These are phyloP conservation scores for Solen grandis DNA, from an alignment of 1,140 invertebrate genomes.

Conservation along the genomic window DNA sequence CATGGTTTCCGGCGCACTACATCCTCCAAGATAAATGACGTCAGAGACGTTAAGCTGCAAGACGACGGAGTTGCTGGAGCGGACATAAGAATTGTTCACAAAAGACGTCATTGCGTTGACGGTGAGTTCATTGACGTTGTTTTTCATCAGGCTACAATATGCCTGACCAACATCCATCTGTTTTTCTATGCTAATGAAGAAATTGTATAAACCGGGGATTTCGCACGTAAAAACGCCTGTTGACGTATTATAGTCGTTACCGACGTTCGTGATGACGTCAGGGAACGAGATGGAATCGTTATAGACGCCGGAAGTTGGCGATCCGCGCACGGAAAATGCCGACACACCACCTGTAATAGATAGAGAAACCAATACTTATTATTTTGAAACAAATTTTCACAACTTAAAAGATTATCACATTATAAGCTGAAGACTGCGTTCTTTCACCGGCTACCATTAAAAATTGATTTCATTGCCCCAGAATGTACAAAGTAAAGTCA, in stretches of 20 bases:
- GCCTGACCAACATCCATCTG: constrained; percentile 8
- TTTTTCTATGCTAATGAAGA: constrained; percentile 41
- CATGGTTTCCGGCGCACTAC: constrained; percentile 5
- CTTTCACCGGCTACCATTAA: no score
- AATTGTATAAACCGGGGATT: constrained; percentile 26
- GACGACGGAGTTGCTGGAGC: constrained; percentile 25
- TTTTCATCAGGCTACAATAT: constrained; percentile 17
- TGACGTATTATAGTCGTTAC: constrained; percentile 19
- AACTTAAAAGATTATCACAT: no score
- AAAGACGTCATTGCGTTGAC: constrained; percentile 2
- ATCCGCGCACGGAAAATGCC: constrained; percentile 9
- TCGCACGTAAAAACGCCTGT: constrained; percentile 28
- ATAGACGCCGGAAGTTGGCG: neutral
- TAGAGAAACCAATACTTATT: no score
- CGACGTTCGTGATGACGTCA: constrained; percentile 29
- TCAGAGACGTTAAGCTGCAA: neutral
- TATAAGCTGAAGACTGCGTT: no score
- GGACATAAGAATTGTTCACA: neutral
- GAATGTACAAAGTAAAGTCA: no score
- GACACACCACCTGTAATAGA: neutral
- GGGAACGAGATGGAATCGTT: constrained; percentile 28
- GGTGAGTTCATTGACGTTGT: neutral
- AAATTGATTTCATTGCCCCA: no score
- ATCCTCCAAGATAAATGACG: constrained; percentile 17
- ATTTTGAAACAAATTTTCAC: no score